Evolutionary conservation across 2,888 invertebrate genomes (phyloP).

Genomic region (Phorcus lineatus): DNA sequence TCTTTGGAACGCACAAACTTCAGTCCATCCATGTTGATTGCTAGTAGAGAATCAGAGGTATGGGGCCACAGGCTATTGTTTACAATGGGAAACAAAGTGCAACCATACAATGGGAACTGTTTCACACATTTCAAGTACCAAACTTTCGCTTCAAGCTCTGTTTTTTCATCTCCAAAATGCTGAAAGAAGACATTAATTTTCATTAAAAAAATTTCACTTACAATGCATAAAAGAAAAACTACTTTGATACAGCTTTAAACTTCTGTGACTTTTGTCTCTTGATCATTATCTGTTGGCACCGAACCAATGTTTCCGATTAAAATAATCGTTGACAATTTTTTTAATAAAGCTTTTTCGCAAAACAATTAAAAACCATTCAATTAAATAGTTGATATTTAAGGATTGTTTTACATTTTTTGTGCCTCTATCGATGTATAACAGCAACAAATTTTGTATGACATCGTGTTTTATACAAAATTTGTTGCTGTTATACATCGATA

Average conservation of each 20-base stretch:
- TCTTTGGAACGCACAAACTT: slow-evolving; percentile 93
- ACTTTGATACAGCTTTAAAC: neutral
- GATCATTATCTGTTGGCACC: too few relatives aligned
- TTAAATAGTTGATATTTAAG: too few relatives aligned
- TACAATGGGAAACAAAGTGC: slow-evolving; percentile 90
- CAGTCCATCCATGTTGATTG: slow-evolving; percentile 92
- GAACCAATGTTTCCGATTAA: neutral
- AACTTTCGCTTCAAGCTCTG: slow-evolving; percentile 93
- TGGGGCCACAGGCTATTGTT: slow-evolving; percentile 97
- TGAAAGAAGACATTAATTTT: slow-evolving; percentile 34
- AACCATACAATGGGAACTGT: slow-evolving; percentile 95
- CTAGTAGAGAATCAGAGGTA: slow-evolving; percentile 83
- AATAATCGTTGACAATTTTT: neutral
- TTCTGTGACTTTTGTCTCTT: too few relatives aligned
- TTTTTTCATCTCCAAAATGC: slow-evolving; percentile 90
- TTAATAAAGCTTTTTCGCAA: too few relatives aligned
- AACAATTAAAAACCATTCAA: too few relatives aligned
- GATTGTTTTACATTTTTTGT: too few relatives aligned
- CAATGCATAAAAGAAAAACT: slow-evolving; percentile 9
- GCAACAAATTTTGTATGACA: too few relatives aligned
- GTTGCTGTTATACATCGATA: too few relatives aligned
- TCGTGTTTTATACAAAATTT: too few relatives aligned
- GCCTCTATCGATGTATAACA: too few relatives aligned
- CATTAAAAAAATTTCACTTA: neutral
- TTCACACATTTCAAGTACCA: slow-evolving; percentile 95